Percentiles rank a stretch among this genome's conserved stretches.
These are phyloP conservation scores for Dynastes tityus DNA, from an alignment of 2,888 invertebrate species.

Conservation along the genomic window DNA sequence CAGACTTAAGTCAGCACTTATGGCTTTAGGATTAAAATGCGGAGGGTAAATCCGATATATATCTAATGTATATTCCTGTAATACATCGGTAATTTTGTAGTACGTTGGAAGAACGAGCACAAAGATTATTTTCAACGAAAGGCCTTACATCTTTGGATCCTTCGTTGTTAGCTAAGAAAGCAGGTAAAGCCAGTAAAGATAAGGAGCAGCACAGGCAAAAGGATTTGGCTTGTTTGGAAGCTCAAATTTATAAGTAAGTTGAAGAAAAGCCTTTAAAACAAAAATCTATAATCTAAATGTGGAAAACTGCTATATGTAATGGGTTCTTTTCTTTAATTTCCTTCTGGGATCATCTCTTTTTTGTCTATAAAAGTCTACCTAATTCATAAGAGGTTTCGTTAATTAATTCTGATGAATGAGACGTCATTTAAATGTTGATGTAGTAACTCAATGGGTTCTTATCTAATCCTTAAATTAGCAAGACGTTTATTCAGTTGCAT, in stretches of 20 bases:
- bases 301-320: too few species aligned
- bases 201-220: conserved; percentile 82
- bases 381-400: too few species aligned
- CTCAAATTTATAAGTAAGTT: conserved; percentile 81
- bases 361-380: too few species aligned
- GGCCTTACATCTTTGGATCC: conserved; percentile 95
- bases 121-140: conserved; percentile 95
- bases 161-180: conserved; percentile 91
- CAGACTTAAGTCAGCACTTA: conserved; percentile 95
- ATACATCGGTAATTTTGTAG: conserved; percentile 64
- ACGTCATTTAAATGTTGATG: too few species aligned
- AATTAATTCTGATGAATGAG: too few species aligned
- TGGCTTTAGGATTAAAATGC: conserved; percentile 97
- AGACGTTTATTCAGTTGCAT: too few species aligned
- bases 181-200: conserved; percentile 77
- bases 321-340: too few species aligned
- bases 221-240: conserved; percentile 91
- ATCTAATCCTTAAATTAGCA: too few species aligned
- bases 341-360: too few species aligned
- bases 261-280: too few species aligned
- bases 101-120: conserved; percentile 97
- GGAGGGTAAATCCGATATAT: conserved; percentile 79
- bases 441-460: too few species aligned
- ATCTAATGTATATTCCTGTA: conserved; percentile 16
- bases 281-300: too few species aligned